Evolutionary conservation across 2,888 invertebrate genomes (phyloP).

Genomic region (Isotomurus palustris): DNA sequence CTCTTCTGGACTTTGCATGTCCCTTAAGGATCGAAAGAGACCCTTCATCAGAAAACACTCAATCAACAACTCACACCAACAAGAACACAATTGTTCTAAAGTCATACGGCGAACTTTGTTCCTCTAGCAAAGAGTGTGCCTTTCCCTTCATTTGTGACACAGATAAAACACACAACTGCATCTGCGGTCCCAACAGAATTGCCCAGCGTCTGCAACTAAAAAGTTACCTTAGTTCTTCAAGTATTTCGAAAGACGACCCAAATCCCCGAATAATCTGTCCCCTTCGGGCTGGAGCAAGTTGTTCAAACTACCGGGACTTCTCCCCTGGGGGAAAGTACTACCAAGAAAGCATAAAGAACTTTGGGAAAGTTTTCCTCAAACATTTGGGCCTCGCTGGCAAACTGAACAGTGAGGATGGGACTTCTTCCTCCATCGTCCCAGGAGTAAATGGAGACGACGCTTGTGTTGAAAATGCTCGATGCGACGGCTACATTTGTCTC

Average conservation of each 20-base stretch:
- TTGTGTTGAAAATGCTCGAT: slow-evolving; percentile 20
- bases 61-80: no score
- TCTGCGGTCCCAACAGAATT: slow-evolving; percentile 11
- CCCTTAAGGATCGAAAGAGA: no score
- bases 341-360: not conserved
- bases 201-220: slow-evolving; percentile 9
- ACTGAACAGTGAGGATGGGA: no score
- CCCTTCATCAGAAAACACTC: no score
- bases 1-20: no score
- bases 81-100: no score
- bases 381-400: not conserved
- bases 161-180: slow-evolving; percentile 9
- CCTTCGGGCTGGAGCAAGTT: slow-evolving; percentile 13
- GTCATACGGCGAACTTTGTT: no score
- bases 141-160: no score
- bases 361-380: not conserved
- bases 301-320: not conserved
- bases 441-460: not conserved
- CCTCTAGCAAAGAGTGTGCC: no score
- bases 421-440: no score
- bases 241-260: slow-evolving; percentile 1
- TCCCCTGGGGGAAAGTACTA: not conserved
- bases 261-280: slow-evolving; percentile 9
- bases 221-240: no score
- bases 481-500: slow-evolving; percentile 11